Base-by-base conservation (phyloP, 2,888 invertebrate species). In the Aethes cnicana region DNA sequence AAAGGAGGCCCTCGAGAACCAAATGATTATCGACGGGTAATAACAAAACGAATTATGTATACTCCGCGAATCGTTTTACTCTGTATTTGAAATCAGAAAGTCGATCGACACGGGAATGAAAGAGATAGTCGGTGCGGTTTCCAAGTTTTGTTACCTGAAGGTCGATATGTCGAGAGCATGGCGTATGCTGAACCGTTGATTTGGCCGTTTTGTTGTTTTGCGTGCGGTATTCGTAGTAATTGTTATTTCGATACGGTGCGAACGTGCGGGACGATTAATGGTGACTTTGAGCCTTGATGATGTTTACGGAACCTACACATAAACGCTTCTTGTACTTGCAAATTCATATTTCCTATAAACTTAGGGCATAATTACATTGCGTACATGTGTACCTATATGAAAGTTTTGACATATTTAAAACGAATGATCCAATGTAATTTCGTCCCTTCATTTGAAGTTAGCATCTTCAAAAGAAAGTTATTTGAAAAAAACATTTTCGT, bases 191-290 rank as follows among this genome's bases (percentile, higher is more conserved):
- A 74, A 70, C 68, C 76, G 68, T 77, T 77, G 77, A 77, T 79
- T 81, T 79, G 69, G 72, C 68, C 65, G 57, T 77, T 77, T 80
- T 72, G 73, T 81, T 80, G 69, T 69, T 68, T 66, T 64, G 71
- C 76, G 72, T 72, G 72, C 68, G 66, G 69, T 66, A 71, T 70
- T 72, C 63, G 60, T 58, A 69, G 74, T 74, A 80, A 83, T 81
- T 81, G 80, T 77, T 74, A 69, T 69, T 81, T 81, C 76, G 77
- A 74, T 77, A 78, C 73, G 73, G 76, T 74, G 66, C 66, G 59
- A 68, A 65, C 67, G 57, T 63, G 64, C 55, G 62, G 32, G 32
- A 20, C 37, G 37, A 46, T 52, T 46, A 39, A 52, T 46, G 37
- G 46, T 46, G 46, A 39, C 46, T 52, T 52, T 44, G 46, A 39